Conservation (phyloP, 2,113 vertebrate species). For the Chaetorhynchus papuensis region DNA sequence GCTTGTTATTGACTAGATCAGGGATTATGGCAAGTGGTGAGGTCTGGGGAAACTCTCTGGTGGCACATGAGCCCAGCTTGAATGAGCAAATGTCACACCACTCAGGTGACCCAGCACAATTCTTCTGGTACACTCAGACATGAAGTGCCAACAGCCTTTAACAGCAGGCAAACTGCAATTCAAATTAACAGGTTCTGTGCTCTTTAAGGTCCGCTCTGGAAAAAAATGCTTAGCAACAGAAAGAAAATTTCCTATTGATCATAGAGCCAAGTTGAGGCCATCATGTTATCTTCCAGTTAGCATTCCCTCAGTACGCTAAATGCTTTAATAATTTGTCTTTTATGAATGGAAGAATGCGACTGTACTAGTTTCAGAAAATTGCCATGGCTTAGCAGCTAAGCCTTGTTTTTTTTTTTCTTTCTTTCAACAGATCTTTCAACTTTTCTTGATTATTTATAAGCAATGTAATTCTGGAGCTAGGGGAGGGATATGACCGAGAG, state of each 20-base stretch:
- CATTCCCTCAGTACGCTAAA: not conserved
- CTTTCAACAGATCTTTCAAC: not conserved
- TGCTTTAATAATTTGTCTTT: not conserved
- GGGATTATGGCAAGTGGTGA: not conserved
- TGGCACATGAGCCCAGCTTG: rapidly evolving
- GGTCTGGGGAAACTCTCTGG: not conserved
- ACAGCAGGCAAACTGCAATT: not conserved
- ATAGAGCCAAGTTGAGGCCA: not conserved
- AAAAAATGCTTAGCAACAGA: not conserved
- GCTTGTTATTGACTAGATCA: not conserved
- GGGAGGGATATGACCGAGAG: not conserved
- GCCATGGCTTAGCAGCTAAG: not conserved
- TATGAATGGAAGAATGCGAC: not conserved
- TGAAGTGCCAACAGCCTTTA: rapidly evolving
- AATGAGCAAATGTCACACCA: not conserved
- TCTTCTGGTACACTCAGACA: not conserved
- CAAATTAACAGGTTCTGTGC: not conserved
- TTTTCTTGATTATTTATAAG: not conserved
- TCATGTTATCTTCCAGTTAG: not conserved
- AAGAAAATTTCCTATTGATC: not conserved
- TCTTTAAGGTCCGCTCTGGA: not conserved
- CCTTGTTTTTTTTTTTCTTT: too few species aligned
- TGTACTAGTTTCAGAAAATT: not conserved
- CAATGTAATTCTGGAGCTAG: not conserved
- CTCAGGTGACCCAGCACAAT: not conserved